phyloP scores from a whole-genome alignment of 2,888 invertebrate genomes.

The Drosophila pseudotakahashii region DNA sequence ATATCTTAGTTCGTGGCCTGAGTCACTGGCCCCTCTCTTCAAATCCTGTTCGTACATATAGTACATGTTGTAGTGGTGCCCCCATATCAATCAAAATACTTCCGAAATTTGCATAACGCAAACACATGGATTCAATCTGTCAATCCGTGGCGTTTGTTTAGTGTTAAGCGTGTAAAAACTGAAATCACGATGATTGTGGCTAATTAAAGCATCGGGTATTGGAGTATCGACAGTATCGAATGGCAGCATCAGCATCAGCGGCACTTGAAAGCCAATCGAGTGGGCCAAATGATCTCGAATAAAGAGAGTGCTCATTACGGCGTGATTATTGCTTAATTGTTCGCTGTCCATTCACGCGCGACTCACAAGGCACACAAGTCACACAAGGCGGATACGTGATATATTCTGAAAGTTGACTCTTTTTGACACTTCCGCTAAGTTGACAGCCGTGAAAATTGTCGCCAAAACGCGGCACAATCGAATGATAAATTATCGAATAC shows the following conservation, averaged over 20 bases:
- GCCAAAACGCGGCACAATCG: slow-evolving; percentile 62
- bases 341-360: slow-evolving; percentile 37
- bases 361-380: slow-evolving; percentile 1
- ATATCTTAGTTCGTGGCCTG: slow-evolving; percentile 70
- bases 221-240: too few species aligned
- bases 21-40: slow-evolving; percentile 63
- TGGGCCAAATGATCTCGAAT: slow-evolving; percentile 23
- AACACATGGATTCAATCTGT: slow-evolving; percentile 37
- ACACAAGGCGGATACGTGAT: slow-evolving; percentile 68
- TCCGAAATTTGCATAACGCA: slow-evolving; percentile 66
- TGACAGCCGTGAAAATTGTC: slow-evolving; percentile 79
- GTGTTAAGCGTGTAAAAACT: slow-evolving; percentile 24
- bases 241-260: slow-evolving; percentile 45
- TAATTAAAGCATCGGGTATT: slow-evolving; percentile 67
- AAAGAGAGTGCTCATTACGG: slow-evolving; percentile 68
- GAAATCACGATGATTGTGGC: slow-evolving; percentile 55
- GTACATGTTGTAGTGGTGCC: background rate
- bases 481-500: slow-evolving; percentile 62
- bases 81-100: slow-evolving; percentile 64
- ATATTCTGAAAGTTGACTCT: slow-evolving; percentile 42
- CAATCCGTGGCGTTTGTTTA: slow-evolving; percentile 36
- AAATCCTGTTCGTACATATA: slow-evolving; percentile 20
- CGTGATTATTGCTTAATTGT: slow-evolving; percentile 79
- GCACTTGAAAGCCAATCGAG: slow-evolving; percentile 75
- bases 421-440: slow-evolving; percentile 80